Percentiles rank a stretch among this genome's conserved stretches.
Evolutionary conservation across 2,888 invertebrate genomes (phyloP).

Genomic region (Saturnia pavonia): DNA sequence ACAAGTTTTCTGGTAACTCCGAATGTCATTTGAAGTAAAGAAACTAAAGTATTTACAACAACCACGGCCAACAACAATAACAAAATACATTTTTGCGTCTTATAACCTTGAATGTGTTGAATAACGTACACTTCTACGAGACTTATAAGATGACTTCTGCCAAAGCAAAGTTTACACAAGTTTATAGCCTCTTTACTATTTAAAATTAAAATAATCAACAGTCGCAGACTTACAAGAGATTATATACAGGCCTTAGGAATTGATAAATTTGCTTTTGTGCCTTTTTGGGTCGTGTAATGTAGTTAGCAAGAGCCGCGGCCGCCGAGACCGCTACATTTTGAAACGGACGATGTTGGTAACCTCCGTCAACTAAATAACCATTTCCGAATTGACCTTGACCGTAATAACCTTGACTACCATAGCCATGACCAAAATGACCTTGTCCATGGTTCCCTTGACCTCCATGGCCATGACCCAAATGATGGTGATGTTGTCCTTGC

Average conservation of each 20-base stretch:
- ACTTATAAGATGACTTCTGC: no score
- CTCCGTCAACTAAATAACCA: constrained; percentile 24
- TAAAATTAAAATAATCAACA: background rate
- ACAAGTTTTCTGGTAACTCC: no score
- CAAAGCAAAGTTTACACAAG: no score
- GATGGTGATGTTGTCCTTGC: constrained; percentile 35
- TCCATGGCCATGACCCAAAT: constrained; percentile 41
- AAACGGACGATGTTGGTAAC: constrained; percentile 44
- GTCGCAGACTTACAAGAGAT: constrained; percentile 50
- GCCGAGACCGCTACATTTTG: constrained; percentile 65
- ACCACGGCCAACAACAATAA: no score
- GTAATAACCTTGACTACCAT: constrained; percentile 29
- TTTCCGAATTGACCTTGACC: constrained; percentile 31
- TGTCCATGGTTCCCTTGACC: constrained; percentile 40
- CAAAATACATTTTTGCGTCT: no score
- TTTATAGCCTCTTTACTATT: background rate
- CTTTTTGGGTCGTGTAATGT: constrained; percentile 62
- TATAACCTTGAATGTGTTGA: no score
- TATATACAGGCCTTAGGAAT: constrained; percentile 64
- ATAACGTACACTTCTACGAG: no score
- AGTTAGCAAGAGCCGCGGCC: constrained; percentile 75
- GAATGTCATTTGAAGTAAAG: no score
- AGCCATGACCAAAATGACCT: constrained; percentile 30
- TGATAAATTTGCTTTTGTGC: constrained; percentile 65
- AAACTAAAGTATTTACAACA: no score